These are phyloP conservation scores for Vanessa atalanta DNA, from an alignment of 1,140 invertebrate genomes.

Conservation along the genomic window DNA sequence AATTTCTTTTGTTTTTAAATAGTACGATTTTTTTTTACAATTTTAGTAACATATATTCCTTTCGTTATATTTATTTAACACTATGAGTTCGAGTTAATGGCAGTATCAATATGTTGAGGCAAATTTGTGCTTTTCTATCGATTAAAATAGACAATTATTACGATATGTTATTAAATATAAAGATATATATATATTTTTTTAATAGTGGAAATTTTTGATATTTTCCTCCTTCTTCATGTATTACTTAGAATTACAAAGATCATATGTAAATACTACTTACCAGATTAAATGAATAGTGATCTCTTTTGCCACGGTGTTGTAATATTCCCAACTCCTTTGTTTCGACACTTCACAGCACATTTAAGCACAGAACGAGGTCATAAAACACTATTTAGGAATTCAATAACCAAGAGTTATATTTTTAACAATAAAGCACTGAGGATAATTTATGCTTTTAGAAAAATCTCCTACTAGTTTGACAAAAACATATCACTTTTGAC, in stretches of 20 bases:
- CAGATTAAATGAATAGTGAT: constrained; percentile 13
- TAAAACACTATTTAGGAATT: not conserved
- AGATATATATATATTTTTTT: too few relatives aligned
- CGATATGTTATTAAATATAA: too few relatives aligned
- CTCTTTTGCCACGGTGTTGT: constrained; percentile 18
- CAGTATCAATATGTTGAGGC: too few relatives aligned
- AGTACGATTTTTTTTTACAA: too few relatives aligned
- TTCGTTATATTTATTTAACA: too few relatives aligned
- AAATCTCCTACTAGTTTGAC: constrained; percentile 14
- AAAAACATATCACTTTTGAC: constrained; percentile 23
- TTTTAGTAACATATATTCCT: too few relatives aligned
- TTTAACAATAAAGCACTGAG: not conserved
- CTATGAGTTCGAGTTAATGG: too few relatives aligned
- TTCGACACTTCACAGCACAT: constrained; percentile 17
- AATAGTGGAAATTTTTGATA: not conserved
- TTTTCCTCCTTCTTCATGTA: not conserved
- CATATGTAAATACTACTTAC: constrained; percentile 18
- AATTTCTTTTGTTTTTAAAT: too few relatives aligned
- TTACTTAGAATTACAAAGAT: constrained; percentile 9
- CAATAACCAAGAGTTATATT: not conserved
- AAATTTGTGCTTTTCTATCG: too few relatives aligned
- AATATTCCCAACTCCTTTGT: constrained; percentile 14
- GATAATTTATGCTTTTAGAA: not conserved
- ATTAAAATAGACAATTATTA: too few relatives aligned
- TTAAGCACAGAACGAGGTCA: not conserved